A percentile compares a stretch with the other conserved stretches of the same genome.
These are phyloP conservation scores for Mayetiola destructor DNA, from an alignment of 2,888 invertebrate genomes.

Conservation along the genomic window DNA sequence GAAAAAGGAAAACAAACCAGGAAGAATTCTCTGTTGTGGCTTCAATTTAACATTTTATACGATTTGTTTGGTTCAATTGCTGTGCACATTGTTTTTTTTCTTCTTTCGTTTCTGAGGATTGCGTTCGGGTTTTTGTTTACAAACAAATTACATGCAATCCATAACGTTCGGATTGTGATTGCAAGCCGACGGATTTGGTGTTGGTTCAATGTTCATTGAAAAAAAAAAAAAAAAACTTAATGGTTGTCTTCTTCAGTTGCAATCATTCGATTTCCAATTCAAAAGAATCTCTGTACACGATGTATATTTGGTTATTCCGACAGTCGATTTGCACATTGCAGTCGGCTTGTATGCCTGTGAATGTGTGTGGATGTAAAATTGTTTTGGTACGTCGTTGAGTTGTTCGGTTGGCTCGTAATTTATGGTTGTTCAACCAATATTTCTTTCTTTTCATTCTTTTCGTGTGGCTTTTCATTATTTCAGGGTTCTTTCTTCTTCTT, in stretches of 20 bases:
- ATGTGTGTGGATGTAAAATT: background rate
- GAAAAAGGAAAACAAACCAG: too few species aligned
- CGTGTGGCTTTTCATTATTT: slow-evolving; percentile 8
- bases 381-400: background rate
- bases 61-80: background rate
- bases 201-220: background rate
- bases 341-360: too few species aligned
- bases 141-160: slow-evolving; percentile 12
- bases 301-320: too few species aligned
- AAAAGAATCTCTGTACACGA: slow-evolving; percentile 8
- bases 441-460: slow-evolving; percentile 9
- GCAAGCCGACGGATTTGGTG: background rate
- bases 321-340: background rate
- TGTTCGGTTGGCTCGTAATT: background rate
- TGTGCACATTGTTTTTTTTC: background rate
- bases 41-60: background rate
- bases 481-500: too few species aligned
- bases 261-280: slow-evolving; percentile 1
- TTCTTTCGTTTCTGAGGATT: background rate
- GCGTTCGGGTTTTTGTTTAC: slow-evolving; percentile 3
- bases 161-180: slow-evolving; percentile 11
- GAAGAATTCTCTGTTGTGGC: background rate
- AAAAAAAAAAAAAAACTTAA: too few species aligned
- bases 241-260: background rate
- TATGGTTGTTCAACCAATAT: slow-evolving; percentile 11